These are phyloP conservation scores for Drosophila mayri DNA, from an alignment of 1,140 invertebrate genomes.

Conservation along the genomic window DNA sequence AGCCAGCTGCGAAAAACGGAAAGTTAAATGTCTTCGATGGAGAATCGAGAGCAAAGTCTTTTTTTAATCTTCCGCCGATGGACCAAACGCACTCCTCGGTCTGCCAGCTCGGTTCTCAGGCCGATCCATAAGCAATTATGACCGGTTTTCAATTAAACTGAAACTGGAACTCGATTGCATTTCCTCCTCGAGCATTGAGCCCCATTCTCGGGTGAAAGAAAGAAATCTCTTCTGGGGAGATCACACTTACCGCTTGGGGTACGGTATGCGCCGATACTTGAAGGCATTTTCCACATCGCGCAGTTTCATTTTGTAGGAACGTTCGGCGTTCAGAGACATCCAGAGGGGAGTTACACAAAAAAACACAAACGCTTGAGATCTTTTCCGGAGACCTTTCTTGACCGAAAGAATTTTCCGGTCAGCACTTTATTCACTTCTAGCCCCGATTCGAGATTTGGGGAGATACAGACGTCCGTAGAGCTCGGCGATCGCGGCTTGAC, in stretches of 20 bases:
- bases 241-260: conserved; percentile 82
- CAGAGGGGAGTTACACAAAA: conserved; percentile 30
- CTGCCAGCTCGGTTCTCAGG: conserved; percentile 31
- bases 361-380: conserved; percentile 33
- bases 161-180: conserved; percentile 56
- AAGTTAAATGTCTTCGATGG: conserved; percentile 56
- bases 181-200: conserved; percentile 20
- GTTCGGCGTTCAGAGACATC: conserved; percentile 67
- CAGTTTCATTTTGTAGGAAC: conserved; percentile 83
- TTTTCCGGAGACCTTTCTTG: conserved; percentile 29
- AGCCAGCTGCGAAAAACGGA: conserved; percentile 67
- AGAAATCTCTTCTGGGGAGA: conserved; percentile 12
- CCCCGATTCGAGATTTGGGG: conserved; percentile 15
- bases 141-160: conserved; percentile 70
- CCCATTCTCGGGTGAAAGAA: conserved; percentile 27
- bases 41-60: conserved; percentile 58
- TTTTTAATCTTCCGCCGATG: conserved; percentile 19
- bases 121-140: conserved; percentile 62
- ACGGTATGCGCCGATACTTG: conserved; percentile 82
- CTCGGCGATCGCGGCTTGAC: conserved; percentile 77
- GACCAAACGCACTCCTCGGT: conserved; percentile 37
- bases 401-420: conserved; percentile 33
- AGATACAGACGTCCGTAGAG: conserved; percentile 67
- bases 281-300: conserved; percentile 83
- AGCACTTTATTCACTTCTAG: conserved; percentile 28